phyloP scores from a whole-genome alignment of 1,140 invertebrate genomes.

The Cotesia typhae region DNA sequence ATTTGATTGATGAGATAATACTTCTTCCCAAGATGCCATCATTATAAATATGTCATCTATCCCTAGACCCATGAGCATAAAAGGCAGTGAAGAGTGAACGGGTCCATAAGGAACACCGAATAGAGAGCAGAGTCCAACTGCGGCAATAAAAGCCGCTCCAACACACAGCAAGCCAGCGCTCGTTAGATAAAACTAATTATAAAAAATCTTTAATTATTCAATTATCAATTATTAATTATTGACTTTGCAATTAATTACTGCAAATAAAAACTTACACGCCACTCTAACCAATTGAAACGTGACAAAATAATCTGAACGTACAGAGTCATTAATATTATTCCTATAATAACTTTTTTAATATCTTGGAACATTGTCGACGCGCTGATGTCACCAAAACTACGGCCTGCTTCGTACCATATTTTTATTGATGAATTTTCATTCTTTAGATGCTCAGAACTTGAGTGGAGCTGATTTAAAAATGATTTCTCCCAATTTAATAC shows the following conservation, averaged over 20 bases:
- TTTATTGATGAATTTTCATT: conserved; percentile 50
- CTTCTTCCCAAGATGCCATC: conserved; percentile 76
- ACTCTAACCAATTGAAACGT: conserved; percentile 79
- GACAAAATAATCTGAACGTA: conserved; percentile 80
- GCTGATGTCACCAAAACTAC: conserved; percentile 80
- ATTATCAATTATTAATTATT: conserved; percentile 14
- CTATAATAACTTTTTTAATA: conserved; percentile 73
- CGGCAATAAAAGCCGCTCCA: conserved; percentile 78
- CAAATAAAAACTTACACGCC: conserved; percentile 65
- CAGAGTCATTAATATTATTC: conserved; percentile 76
- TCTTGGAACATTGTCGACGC: conserved; percentile 76
- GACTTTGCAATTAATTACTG: conserved; percentile 16
- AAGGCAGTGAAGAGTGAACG: conserved; percentile 83
- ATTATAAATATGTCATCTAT: conserved; percentile 86
- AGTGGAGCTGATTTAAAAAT: conserved; percentile 68
- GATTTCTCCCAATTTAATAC: conserved; percentile 73
- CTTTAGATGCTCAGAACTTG: conserved; percentile 47
- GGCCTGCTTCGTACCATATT: conserved; percentile 72
- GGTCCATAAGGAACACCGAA: conserved; percentile 81
- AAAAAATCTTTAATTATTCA: background rate
- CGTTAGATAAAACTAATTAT: conserved; percentile 55
- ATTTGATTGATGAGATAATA: conserved; percentile 62
- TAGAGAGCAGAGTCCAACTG: conserved; percentile 77
- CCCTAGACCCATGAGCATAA: conserved; percentile 82
- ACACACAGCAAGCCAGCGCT: conserved; percentile 75